These are phyloP conservation scores for Druon quercuslanigerum DNA, from an alignment of 1,140 invertebrate species.

Conservation along the genomic window DNA sequence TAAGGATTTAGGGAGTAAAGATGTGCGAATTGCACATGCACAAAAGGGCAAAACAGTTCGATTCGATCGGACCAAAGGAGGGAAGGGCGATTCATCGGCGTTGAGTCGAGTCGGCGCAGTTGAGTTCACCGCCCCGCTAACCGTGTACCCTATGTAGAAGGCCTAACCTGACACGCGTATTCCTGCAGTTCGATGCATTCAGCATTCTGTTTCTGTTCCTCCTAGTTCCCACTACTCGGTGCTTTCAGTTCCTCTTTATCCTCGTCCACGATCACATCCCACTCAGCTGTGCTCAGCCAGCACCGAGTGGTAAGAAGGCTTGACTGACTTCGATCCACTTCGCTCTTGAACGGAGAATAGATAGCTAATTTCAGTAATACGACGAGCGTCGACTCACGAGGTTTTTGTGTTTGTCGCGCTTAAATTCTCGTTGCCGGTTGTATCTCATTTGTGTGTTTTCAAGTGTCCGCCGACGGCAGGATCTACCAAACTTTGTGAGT, in stretches of 20 bases:
- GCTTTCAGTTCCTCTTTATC: background rate
- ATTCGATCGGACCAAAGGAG: constrained; percentile 15
- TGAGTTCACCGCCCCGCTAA: constrained; percentile 30
- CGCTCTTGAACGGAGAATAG: background rate
- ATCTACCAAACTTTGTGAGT: constrained; percentile 2
- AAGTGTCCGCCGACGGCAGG: background rate
- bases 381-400: constrained; percentile 57
- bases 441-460: constrained; percentile 37
- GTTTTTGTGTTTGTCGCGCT: constrained; percentile 32
- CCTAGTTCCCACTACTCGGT: constrained; percentile 14
- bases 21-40: no score
- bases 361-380: constrained; percentile 55
- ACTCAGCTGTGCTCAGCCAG: background rate
- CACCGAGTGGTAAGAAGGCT: no score
- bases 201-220: constrained; percentile 28
- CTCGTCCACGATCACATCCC: background rate
- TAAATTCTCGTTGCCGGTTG: constrained; percentile 2
- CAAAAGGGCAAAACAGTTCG: constrained; percentile 3
- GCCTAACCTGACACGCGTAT: constrained; percentile 17
- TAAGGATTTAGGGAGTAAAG: background rate
- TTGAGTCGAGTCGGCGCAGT: constrained; percentile 34
- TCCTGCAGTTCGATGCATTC: constrained; percentile 34
- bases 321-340: no score
- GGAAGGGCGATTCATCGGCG: constrained; percentile 1
- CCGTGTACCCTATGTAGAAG: background rate